phyloP scores from a whole-genome alignment of 2,797 vertebrate genomes.

The Phaenicophaeus curvirostris region DNA sequence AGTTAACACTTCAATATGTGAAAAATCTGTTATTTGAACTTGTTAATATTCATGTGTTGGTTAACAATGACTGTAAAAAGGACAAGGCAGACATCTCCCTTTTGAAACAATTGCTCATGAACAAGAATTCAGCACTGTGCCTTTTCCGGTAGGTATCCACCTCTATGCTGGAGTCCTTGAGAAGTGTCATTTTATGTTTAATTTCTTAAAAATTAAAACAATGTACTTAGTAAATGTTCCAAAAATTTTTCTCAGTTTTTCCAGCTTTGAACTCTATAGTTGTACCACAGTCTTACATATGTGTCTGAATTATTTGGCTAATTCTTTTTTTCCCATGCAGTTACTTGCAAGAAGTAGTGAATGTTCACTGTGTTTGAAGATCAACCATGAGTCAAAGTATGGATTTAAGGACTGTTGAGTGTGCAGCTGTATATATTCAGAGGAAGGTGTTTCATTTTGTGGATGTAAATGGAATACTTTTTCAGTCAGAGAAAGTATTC shows the following conservation, averaged over 20 bases:
- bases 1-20: not conserved
- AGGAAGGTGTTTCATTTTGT: constrained; percentile 16
- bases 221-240: not conserved
- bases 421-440: not conserved
- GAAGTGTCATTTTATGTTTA: not conserved
- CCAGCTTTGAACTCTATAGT: not conserved
- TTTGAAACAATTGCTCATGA: not conserved
- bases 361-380: not conserved
- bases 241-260: not conserved
- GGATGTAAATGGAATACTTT: constrained; percentile 7
- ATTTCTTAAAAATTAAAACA: not conserved
- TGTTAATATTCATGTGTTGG: not conserved
- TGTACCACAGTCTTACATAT: fast-evolving
- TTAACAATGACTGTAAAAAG: not conserved
- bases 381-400: not conserved
- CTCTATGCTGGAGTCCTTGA: not conserved
- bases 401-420: not conserved
- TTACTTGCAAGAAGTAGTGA: not conserved
- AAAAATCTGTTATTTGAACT: constrained; percentile 28
- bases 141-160: not conserved
- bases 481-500: constrained; percentile 53
- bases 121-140: not conserved
- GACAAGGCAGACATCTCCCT: not conserved
- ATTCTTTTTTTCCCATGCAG: not conserved
- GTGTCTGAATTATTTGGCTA: not conserved